Percentiles rank a stretch among this genome's conserved stretches.
Conservation (phyloP, 2,113 vertebrate species). For the Passer montanus region DNA sequence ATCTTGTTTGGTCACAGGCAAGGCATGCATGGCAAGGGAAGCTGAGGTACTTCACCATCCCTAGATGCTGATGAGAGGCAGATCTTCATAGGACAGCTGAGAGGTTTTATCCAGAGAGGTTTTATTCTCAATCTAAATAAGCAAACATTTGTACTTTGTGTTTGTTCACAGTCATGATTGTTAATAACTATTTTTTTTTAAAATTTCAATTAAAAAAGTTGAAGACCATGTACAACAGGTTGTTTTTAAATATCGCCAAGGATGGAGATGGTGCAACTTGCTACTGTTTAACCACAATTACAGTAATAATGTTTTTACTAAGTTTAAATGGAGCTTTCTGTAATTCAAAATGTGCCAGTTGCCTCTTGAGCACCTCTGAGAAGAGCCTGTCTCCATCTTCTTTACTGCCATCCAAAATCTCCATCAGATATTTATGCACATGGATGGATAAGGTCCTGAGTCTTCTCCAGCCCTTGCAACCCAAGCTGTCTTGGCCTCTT, state of each 20-base stretch:
- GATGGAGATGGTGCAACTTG: background rate
- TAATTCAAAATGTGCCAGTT: background rate
- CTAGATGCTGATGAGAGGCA: background rate
- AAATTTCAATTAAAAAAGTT: background rate
- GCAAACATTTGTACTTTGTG: background rate
- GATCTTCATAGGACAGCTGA: background rate
- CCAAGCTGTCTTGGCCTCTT: background rate
- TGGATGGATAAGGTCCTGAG: background rate
- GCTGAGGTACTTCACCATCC: background rate
- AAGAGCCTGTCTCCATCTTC: background rate
- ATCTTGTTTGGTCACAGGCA: background rate
- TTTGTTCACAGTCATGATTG: background rate
- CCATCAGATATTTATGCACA: background rate
- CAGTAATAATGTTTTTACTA: background rate
- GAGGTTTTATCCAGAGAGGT: background rate
- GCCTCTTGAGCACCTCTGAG: background rate
- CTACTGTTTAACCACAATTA: background rate
- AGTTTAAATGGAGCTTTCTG: background rate
- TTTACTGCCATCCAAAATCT: background rate
- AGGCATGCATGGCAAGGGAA: background rate
- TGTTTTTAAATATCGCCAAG: background rate
- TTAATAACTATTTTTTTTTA: background rate
- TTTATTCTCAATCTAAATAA: background rate
- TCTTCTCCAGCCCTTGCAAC: background rate
- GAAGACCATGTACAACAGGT: fast-evolving